phyloP scores from a whole-genome alignment of 1,140 invertebrate genomes.

The Halyomorpha halys region DNA sequence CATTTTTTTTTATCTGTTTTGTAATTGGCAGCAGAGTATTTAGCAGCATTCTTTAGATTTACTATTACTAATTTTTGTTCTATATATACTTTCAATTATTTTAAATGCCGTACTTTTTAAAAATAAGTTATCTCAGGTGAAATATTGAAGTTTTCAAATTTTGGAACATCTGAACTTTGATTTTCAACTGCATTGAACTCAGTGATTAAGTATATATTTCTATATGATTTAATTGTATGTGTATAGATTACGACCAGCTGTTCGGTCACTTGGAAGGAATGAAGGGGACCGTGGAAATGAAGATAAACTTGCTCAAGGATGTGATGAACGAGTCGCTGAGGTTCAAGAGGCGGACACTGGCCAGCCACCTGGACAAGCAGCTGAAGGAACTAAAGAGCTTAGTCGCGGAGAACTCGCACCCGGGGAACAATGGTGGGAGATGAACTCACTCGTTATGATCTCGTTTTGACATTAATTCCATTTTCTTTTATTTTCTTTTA shows the following conservation, averaged over 20 bases:
- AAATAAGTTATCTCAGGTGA: too few relatives aligned
- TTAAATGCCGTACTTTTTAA: too few relatives aligned
- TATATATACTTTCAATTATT: too few relatives aligned
- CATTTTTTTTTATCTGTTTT: too few relatives aligned
- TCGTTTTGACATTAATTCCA: neutral
- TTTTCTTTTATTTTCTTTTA: neutral
- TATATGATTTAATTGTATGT: conserved; percentile 9
- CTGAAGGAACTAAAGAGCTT: conserved; percentile 18
- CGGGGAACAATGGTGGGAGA: conserved; percentile 25
- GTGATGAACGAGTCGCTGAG: conserved; percentile 66
- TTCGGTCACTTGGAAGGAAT: conserved; percentile 58
- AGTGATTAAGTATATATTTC: conserved; percentile 35
- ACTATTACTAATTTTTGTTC: too few relatives aligned
- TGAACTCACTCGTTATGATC: conserved; percentile 13
- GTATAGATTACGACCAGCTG: conserved; percentile 58
- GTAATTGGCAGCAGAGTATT: too few relatives aligned
- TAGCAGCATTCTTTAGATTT: too few relatives aligned
- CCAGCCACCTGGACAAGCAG: conserved; percentile 41
- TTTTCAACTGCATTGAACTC: too few relatives aligned
- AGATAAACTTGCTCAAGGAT: conserved; percentile 57
- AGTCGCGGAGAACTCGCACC: neutral
- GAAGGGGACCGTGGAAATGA: conserved; percentile 57
- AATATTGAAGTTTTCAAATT: too few relatives aligned
- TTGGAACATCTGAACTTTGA: too few relatives aligned
- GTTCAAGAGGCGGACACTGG: conserved; percentile 67